These are phyloP conservation scores for Peromyscus aztecus DNA, from an alignment of 2,797 vertebrate genomes.

Conservation along the genomic window DNA sequence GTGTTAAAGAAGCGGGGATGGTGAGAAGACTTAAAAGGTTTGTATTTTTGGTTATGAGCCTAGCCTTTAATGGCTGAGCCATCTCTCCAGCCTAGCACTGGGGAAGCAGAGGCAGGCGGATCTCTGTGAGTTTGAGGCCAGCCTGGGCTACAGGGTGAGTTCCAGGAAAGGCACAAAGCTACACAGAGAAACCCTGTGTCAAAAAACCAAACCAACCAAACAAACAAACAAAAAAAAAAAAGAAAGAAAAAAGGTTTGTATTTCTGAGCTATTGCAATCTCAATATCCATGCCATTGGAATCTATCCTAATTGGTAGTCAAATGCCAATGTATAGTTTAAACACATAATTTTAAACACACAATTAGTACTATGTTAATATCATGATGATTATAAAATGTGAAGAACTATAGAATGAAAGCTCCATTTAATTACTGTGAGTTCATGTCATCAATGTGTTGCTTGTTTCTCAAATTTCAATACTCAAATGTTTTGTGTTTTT, in stretches of 20 bases:
- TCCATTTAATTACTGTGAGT: constrained; percentile 37
- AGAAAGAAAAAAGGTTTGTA: neutral
- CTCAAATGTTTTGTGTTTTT: neutral
- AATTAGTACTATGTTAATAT: neutral
- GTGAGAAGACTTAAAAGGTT: neutral
- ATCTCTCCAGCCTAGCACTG: no score
- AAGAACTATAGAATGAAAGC: neutral
- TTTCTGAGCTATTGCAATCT: neutral
- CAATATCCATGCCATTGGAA: neutral
- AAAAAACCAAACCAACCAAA: no score
- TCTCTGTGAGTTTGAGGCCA: no score
- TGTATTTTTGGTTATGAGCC: neutral
- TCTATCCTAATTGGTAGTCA: neutral
- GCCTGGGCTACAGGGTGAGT: no score
- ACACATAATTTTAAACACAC: neutral
- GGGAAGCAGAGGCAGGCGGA: no score
- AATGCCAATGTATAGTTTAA: neutral
- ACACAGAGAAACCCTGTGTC: no score
- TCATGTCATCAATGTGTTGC: constrained; percentile 40
- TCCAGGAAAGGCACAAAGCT: no score
- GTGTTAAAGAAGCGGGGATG: neutral
- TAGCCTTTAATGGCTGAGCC: no score
- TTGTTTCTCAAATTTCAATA: constrained; percentile 47
- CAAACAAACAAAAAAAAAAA: no score
- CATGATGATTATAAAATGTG: constrained; percentile 29